Conservation (phyloP, 2,113 vertebrate species). For the Neodontobutis hainanensis region DNA sequence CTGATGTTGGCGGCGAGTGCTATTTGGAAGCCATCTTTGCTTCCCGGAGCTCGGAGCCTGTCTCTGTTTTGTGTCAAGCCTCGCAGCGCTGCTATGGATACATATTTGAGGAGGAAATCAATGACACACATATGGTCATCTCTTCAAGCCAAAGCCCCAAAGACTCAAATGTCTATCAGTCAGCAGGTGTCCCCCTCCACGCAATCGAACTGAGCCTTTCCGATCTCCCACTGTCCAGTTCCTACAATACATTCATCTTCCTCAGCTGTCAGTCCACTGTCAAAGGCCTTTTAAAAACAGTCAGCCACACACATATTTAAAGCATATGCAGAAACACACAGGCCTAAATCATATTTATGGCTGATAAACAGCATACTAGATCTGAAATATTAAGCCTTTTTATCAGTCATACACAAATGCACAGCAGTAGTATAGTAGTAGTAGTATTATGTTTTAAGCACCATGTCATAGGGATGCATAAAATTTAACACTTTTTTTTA, state of each 20-base stretch:
- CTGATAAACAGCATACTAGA: too few relatives aligned
- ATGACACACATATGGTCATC: slow-evolving; percentile 67
- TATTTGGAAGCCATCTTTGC: slow-evolving; percentile 37
- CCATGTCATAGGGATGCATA: too few relatives aligned
- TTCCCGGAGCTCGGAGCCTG: slow-evolving; percentile 11
- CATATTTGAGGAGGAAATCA: slow-evolving; percentile 60
- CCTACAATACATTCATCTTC: slow-evolving; percentile 71
- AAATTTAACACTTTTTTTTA: too few relatives aligned
- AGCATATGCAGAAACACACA: slow-evolving; percentile 11
- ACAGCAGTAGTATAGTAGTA: too few relatives aligned
- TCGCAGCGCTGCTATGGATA: slow-evolving; percentile 29
- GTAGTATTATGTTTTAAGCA: too few relatives aligned
- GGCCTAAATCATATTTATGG: neutral
- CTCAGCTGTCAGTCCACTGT: slow-evolving; percentile 66
- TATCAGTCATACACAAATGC: too few relatives aligned
- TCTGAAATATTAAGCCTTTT: too few relatives aligned
- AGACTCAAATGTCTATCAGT: slow-evolving; percentile 69
- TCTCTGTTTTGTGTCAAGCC: slow-evolving; percentile 36
- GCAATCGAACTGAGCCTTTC: slow-evolving; percentile 32
- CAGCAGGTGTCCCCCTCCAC: slow-evolving; percentile 59
- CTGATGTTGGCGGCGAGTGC: slow-evolving; percentile 39
- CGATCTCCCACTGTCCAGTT: slow-evolving; percentile 56
- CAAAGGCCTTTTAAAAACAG: slow-evolving; percentile 50
- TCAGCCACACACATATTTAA: slow-evolving; percentile 14
- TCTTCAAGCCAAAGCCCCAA: slow-evolving; percentile 42